phyloP scores from a whole-genome alignment of 2,888 invertebrate genomes.

The Gasteruption jaculator region DNA sequence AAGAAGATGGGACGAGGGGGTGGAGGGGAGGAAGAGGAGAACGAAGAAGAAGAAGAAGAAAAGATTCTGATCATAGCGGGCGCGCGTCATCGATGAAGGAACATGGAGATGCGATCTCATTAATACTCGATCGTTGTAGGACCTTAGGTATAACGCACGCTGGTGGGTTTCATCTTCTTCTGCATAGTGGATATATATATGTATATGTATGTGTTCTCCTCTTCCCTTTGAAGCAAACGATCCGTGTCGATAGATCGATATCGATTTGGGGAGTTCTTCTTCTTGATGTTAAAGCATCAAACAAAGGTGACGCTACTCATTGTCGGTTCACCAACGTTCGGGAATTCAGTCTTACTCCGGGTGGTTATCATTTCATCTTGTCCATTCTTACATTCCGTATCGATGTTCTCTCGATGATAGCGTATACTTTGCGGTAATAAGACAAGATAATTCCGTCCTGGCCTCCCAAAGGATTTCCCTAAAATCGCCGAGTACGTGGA shows the following conservation, averaged over 20 bases:
- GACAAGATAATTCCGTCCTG: no score
- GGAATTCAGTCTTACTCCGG: slow-evolving; percentile 41
- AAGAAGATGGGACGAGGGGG: slow-evolving; percentile 7
- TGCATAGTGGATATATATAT: not conserved
- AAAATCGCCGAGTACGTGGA: no score
- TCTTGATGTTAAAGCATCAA: slow-evolving; percentile 35
- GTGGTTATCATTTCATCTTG: slow-evolving; percentile 35
- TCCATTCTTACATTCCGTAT: slow-evolving; percentile 16
- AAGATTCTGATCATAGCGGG: slow-evolving; percentile 1
- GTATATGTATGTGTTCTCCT: no score
- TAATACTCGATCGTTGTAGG: slow-evolving; percentile 4
- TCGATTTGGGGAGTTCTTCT: slow-evolving; percentile 32
- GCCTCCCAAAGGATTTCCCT: no score
- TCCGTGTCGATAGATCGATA: slow-evolving; percentile 36
- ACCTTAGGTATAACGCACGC: not conserved
- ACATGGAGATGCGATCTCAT: slow-evolving; percentile 11
- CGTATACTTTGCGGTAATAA: no score
- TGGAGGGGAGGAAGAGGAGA: slow-evolving; percentile 6
- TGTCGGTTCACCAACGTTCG: slow-evolving; percentile 27
- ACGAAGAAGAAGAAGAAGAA: slow-evolving; percentile 6
- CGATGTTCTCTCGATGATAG: no score
- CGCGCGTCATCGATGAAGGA: slow-evolving; percentile 12
- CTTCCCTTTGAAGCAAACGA: no score
- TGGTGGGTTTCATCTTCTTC: not conserved
- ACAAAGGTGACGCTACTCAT: slow-evolving; percentile 29